These are phyloP conservation scores for Meta bourneti DNA, from an alignment of 2,888 invertebrate genomes.

Conservation along the genomic window DNA sequence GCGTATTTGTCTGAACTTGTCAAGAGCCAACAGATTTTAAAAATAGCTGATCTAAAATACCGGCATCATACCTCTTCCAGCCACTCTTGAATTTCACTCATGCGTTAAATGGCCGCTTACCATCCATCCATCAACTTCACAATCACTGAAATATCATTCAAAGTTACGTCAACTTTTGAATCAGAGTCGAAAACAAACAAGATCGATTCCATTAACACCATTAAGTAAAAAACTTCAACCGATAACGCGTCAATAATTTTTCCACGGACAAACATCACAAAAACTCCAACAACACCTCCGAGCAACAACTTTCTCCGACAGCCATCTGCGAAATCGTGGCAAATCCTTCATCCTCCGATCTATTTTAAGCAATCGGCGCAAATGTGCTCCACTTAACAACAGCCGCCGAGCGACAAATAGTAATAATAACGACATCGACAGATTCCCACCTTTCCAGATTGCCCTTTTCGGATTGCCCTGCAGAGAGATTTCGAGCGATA, in stretches of 20 bases:
- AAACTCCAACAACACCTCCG: background rate
- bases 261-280: no score
- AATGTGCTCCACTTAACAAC: slow-evolving; percentile 9
- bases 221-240: background rate
- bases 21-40: no score
- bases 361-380: slow-evolving; percentile 19
- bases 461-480: background rate
- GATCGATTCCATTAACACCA: background rate
- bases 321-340: background rate
- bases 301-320: background rate
- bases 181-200: background rate
- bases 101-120: no score
- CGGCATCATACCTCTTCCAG: no score
- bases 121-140: no score
- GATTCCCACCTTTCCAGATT: slow-evolving; percentile 30
- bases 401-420: background rate
- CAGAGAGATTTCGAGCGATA: slow-evolving; percentile 41
- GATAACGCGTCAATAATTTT: background rate
- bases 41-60: no score
- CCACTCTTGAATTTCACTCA: no score
- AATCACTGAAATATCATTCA: no score
- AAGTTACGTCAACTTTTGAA: no score
- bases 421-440: background rate
- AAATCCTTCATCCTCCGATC: slow-evolving; percentile 1
- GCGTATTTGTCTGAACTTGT: no score